Conservation (phyloP, 2,888 invertebrate species). For the Syrista parreyssii region DNA sequence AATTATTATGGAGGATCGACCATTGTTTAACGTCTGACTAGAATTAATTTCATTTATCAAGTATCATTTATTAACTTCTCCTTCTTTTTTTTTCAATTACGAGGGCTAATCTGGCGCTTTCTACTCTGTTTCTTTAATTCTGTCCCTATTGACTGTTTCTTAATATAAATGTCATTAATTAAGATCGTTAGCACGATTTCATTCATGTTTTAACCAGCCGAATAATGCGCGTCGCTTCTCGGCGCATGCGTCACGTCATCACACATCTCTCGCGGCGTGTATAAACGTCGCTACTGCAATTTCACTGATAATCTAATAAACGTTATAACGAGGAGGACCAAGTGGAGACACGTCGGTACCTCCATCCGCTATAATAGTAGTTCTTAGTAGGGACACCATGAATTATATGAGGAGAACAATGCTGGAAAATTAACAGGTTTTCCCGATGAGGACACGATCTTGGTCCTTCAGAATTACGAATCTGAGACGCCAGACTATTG, state of each 20-base stretch:
- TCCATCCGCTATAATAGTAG: not conserved
- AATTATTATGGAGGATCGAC: not conserved
- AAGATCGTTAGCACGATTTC: not conserved
- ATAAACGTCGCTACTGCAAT: slow-evolving; percentile 26
- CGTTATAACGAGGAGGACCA: not conserved
- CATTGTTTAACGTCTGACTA: not conserved
- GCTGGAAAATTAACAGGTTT: not conserved
- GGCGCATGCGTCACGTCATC: not conserved
- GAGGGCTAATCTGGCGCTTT: not conserved
- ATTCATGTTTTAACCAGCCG: not conserved
- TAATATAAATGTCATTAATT: not conserved
- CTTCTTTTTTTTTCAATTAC: not conserved
- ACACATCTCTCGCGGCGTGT: not conserved
- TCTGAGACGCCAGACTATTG: not conserved
- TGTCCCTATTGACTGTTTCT: not conserved
- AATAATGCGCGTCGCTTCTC: not conserved
- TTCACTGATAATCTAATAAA: slow-evolving; percentile 43
- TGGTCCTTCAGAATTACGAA: not conserved
- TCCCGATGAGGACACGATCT: not conserved
- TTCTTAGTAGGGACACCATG: not conserved
- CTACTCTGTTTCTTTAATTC: not conserved
- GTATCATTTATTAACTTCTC: not conserved
- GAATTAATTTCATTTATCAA: not conserved
- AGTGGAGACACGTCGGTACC: not conserved
- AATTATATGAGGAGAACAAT: not conserved